These are phyloP conservation scores for Myodes glareolus DNA, from an alignment of 2,113 vertebrate species.

Conservation along the genomic window DNA sequence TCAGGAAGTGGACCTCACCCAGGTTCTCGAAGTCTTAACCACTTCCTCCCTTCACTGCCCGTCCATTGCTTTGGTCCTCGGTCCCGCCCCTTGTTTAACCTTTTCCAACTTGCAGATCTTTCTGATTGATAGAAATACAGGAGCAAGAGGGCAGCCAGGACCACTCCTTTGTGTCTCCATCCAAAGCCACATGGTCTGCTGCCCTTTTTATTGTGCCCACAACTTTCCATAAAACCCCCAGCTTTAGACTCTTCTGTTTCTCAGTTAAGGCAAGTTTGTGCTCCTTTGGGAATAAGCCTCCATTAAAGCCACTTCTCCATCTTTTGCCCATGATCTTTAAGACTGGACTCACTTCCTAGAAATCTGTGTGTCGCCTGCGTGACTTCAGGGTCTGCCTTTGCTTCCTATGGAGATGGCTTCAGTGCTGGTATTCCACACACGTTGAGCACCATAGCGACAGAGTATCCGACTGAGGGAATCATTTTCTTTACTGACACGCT, in stretches of 20 bases:
- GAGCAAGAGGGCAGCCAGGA: neutral
- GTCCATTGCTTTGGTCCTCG: neutral
- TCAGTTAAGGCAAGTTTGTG: neutral
- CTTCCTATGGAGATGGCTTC: neutral
- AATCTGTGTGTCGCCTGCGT: too few relatives aligned
- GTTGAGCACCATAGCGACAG: neutral
- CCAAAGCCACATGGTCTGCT: neutral
- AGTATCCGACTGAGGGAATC: neutral
- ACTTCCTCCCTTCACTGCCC: neutral
- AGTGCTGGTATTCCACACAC: neutral
- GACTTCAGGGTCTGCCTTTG: neutral
- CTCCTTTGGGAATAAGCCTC: neutral
- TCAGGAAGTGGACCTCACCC: neutral
- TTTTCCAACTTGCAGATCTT: neutral
- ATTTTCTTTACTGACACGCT: neutral
- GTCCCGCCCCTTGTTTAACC: neutral
- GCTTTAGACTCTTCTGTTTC: neutral
- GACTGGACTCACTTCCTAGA: neutral
- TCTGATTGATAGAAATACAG: neutral
- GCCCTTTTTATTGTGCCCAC: neutral
- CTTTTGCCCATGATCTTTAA: neutral
- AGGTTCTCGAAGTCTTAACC: neutral
- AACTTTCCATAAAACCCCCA: constrained; percentile 19
- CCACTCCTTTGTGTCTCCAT: neutral
- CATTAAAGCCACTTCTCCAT: neutral